These are phyloP conservation scores for Speoplatyrhinus poulsoni DNA, from an alignment of 2,113 vertebrate species.

Conservation along the genomic window DNA sequence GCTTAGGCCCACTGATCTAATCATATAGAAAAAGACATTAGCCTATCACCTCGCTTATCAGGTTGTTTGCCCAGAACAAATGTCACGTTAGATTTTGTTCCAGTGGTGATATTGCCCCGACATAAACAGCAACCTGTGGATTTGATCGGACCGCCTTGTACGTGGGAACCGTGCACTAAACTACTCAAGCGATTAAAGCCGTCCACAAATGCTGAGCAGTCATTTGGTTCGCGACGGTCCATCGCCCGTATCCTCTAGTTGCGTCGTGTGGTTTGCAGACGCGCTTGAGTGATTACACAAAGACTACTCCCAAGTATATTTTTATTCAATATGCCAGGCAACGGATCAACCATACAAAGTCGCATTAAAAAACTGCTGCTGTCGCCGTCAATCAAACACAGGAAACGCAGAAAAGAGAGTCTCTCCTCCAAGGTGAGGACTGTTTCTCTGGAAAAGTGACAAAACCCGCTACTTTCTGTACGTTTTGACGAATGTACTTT, in stretches of 20 bases:
- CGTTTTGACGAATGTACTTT: too few species aligned
- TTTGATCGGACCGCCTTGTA: not conserved
- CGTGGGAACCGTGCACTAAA: not conserved
- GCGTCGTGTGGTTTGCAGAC: not conserved
- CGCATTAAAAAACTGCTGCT: conserved; percentile 70
- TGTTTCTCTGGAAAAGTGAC: not conserved
- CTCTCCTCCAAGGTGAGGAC: conserved; percentile 54
- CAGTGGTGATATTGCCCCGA: too few species aligned
- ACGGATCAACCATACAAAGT: conserved; percentile 63
- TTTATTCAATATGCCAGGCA: conserved; percentile 47
- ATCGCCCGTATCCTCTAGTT: not conserved
- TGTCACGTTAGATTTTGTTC: too few species aligned
- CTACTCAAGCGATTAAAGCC: conserved; percentile 39
- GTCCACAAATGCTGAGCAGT: conserved; percentile 33
- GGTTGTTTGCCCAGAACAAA: too few species aligned
- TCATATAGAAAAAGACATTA: too few species aligned
- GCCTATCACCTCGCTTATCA: too few species aligned
- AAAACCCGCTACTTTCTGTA: not conserved
- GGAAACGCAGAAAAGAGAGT: conserved; percentile 43
- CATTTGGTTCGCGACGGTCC: not conserved
- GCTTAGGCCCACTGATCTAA: too few species aligned
- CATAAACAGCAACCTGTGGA: too few species aligned
- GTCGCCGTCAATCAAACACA: conserved; percentile 57
- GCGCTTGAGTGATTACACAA: not conserved
- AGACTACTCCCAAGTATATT: not conserved